Evolutionary conservation across 2,113 vertebrate species (phyloP), one percentile per base, ranked within the genome.

Genomic region (Corvus hawaiiensis): DNA sequence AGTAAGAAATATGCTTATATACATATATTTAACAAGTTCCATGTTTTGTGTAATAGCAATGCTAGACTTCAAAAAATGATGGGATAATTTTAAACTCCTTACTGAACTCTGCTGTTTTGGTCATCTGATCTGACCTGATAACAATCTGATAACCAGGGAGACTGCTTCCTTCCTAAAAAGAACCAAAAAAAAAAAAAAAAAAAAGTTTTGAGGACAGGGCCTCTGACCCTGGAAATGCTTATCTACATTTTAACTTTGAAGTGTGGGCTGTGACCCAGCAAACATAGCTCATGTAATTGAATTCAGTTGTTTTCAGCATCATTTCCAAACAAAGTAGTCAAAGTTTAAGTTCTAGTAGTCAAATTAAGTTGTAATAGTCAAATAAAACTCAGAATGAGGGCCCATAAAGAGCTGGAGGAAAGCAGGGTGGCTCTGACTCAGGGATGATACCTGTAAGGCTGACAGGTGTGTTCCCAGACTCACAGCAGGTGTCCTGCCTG

Each of bases 161-260:
- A 80, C 90, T 74, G 35, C 56, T 97, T 97, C 90, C 92, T 95
- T 92, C 88, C 85, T 85, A 44, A 9, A 71, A 51, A 39, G 15
- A 39, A 39, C 39, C 39, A 39, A 39, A 39, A 39, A 39, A 12
- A 39, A 14, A 46, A 37, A 37, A 10, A 39, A 14, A 46, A 41
- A 10, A 27, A 23, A 16, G 6, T 58, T 85, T 78, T 91, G 67
- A 81, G 72, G 85, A 96, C 68, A 77, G 72, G 67, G 35, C 51
- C 59, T 87, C 44, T 94, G 67, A 77, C 86, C 83, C 54, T 93
- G 73, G n/a, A 81, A 94, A 68, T 78, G 37, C 76, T 72, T 94
- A 84, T 84, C 72, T 90, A 13, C 74, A 12, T 92, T 81, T 80
- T 87, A 90, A 59, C 64, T 88, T 61, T 21, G 43, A 55, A 92